A percentile compares a stretch with the other conserved stretches of the same genome.
Evolutionary conservation across 2,888 invertebrate genomes (phyloP).

Genomic region (Spisula subtruncata): DNA sequence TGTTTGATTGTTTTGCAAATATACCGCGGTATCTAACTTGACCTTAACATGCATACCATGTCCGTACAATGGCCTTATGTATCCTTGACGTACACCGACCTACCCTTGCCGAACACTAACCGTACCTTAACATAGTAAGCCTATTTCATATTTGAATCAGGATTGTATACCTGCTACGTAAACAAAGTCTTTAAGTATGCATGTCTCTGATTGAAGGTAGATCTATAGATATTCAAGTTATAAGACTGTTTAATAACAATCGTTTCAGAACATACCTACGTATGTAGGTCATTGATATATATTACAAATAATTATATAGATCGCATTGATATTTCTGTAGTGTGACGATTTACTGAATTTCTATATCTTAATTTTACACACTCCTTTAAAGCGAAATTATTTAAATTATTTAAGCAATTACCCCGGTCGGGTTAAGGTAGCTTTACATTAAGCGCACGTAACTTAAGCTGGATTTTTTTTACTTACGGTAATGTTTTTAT

Average conservation of each 20-base stretch:
- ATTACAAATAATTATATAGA: constrained; percentile 16
- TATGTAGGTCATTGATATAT: constrained; percentile 3
- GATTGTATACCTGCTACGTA: background rate
- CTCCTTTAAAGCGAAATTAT: constrained; percentile 14
- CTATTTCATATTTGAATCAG: background rate
- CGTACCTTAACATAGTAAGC: too few relatives aligned
- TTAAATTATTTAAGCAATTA: constrained; percentile 2
- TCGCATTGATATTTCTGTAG: background rate
- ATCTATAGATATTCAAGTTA: too few relatives aligned
- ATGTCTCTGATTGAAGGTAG: background rate
- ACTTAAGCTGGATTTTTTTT: too few relatives aligned
- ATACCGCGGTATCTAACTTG: background rate
- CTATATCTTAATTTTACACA: background rate
- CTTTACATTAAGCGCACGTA: background rate
- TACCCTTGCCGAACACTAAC: too few relatives aligned
- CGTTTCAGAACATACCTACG: background rate
- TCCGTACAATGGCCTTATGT: too few relatives aligned
- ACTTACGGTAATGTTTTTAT: background rate
- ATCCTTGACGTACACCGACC: too few relatives aligned
- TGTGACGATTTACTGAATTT: constrained; percentile 18
- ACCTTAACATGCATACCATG: background rate
- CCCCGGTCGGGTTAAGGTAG: background rate
- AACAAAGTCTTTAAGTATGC: background rate
- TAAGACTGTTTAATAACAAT: background rate
- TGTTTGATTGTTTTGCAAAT: too few relatives aligned